Percentiles rank a stretch among this genome's conserved stretches.
Conservation (phyloP, 2,797 vertebrate species). For the Phyllotis vaccarum region DNA sequence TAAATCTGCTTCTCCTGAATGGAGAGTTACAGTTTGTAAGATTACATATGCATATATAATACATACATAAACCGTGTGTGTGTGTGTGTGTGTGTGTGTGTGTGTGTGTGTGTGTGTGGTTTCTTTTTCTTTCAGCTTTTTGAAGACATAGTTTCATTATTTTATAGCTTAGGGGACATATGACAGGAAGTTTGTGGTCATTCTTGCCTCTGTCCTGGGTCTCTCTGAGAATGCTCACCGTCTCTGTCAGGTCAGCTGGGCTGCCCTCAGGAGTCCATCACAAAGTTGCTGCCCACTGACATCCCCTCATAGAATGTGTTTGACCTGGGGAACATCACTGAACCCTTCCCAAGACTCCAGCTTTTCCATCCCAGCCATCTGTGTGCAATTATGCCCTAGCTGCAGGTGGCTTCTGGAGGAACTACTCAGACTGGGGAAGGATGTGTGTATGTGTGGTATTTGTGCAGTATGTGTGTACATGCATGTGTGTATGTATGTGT, state of each 20-base stretch:
- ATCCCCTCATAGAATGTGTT: no score
- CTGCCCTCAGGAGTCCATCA: no score
- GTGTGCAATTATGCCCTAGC: background rate
- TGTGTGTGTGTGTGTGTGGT: background rate
- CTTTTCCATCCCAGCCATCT: background rate
- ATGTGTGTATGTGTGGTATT: background rate
- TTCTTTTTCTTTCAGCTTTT: background rate
- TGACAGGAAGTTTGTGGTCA: background rate
- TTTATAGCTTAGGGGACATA: background rate
- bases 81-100: background rate
- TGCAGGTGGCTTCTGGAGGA: no score
- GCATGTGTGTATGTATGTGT: background rate
- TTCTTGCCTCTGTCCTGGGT: background rate
- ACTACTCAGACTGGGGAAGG: background rate
- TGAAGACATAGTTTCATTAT: background rate
- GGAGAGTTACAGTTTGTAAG: conserved; percentile 13
- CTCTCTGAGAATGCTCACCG: background rate
- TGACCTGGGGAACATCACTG: background rate
- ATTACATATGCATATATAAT: background rate
- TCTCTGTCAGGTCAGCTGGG: background rate
- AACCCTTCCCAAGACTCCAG: background rate
- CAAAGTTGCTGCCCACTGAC: background rate
- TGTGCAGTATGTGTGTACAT: background rate
- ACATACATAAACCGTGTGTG: background rate
- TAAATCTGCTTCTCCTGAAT: conserved; percentile 32